Percentiles rank a stretch among this genome's conserved stretches.
phyloP scores from a whole-genome alignment of 2,888 invertebrate species.

The Salpingus planirostris region DNA sequence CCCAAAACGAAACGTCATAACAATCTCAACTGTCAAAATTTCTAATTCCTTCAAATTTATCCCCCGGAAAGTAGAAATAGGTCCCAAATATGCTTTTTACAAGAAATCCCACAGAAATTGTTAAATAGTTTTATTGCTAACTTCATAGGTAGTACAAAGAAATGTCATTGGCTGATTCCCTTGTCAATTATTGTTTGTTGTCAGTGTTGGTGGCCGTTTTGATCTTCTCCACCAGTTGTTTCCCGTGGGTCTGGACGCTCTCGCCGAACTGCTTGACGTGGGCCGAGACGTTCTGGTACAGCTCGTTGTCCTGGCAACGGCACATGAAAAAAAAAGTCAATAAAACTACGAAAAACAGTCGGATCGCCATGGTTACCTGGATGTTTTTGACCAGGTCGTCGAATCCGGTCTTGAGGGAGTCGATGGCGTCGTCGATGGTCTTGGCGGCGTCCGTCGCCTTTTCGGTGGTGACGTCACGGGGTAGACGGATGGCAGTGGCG shows the following conservation, averaged over 20 bases:
- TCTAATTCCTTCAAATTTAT: no score
- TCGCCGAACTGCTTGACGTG: constrained; percentile 22
- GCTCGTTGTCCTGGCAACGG: constrained; percentile 23
- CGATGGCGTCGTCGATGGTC: constrained; percentile 24
- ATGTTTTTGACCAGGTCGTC: constrained; percentile 24
- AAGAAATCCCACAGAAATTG: no score
- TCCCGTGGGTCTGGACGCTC: constrained; percentile 19
- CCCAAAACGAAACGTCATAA: no score
- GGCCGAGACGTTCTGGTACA: constrained; percentile 21
- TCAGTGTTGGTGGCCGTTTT: constrained; percentile 10
- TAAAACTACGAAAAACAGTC: background rate
- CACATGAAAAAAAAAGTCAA: constrained; percentile 2
- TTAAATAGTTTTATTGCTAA: no score
- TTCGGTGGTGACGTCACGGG: constrained; percentile 5
- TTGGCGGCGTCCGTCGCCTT: constrained; percentile 14
- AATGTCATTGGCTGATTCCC: no score
- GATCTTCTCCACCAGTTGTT: constrained; percentile 22
- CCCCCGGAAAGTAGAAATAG: no score
- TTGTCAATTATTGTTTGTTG: no score
- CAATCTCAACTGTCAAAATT: no score
- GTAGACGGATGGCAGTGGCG: constrained; percentile 6
- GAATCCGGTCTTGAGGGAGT: constrained; percentile 21
- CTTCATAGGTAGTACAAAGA: no score
- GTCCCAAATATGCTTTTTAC: no score
- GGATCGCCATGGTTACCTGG: constrained; percentile 17